A percentile compares a stretch with the other conserved stretches of the same genome.
phyloP scores from a whole-genome alignment of 2,113 vertebrate genomes.

The Larimichthys polyactis region DNA sequence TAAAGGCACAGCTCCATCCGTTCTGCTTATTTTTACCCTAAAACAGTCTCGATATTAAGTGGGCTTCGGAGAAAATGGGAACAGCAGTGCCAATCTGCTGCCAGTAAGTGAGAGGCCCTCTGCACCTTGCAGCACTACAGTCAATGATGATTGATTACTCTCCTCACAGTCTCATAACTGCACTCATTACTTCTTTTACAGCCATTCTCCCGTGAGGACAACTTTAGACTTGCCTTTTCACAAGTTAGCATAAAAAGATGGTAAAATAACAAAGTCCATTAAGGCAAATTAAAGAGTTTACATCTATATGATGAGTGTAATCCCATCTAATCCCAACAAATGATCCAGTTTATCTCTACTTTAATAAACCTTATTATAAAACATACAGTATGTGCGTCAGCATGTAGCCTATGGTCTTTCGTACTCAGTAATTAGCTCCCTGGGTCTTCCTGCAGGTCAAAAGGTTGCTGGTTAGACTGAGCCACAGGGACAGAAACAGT shows the following conservation, averaged over 20 bases:
- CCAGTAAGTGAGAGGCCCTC: constrained; percentile 58
- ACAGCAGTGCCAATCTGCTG: constrained; percentile 53
- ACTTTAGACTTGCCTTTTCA: constrained; percentile 31
- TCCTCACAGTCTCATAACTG: constrained; percentile 71
- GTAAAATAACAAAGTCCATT: constrained; percentile 19
- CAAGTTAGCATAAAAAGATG: constrained; percentile 23
- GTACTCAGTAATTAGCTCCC: constrained; percentile 57
- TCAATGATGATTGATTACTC: constrained; percentile 79
- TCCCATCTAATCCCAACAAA: constrained; percentile 4
- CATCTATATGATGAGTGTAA: neutral
- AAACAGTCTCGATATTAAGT: constrained; percentile 58
- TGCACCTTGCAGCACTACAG: constrained; percentile 65
- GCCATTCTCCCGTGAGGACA: constrained; percentile 29
- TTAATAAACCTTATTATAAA: constrained; percentile 25
- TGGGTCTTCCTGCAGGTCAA: constrained; percentile 43
- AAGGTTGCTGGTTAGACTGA: constrained; percentile 30
- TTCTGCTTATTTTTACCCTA: constrained; percentile 36
- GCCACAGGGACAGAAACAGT: constrained; percentile 14
- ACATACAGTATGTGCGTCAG: constrained; percentile 8
- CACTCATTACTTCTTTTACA: constrained; percentile 72
- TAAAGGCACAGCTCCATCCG: constrained; percentile 6
- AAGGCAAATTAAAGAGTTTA: constrained; percentile 7
- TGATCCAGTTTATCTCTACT: constrained; percentile 2
- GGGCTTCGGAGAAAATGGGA: constrained; percentile 64
- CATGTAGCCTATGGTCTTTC: constrained; percentile 31